Evolutionary conservation across 2,888 invertebrate genomes (phyloP).

Genomic region (Cabera pusaria): DNA sequence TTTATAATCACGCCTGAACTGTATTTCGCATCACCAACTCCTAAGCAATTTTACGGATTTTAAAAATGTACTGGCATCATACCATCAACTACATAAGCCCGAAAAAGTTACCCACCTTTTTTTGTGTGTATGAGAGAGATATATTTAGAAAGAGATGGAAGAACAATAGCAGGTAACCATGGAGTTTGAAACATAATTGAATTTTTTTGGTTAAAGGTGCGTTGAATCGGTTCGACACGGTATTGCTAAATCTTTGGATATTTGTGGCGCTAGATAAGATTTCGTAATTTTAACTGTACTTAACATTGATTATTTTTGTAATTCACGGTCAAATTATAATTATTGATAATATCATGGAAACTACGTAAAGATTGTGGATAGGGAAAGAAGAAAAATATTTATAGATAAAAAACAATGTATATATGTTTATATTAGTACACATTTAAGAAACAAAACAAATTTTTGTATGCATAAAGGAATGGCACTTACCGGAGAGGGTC

Average conservation of each 20-base stretch:
- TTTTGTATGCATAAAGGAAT: too few relatives aligned
- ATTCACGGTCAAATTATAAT: conserved; percentile 10
- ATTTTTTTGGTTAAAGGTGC: conserved; percentile 29
- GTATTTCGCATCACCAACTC: conserved; percentile 7
- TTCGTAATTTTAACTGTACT: conserved; percentile 14
- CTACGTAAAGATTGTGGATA: conserved; percentile 3
- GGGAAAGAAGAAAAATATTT: too few relatives aligned
- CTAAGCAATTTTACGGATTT: conserved; percentile 24
- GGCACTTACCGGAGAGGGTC: too few relatives aligned
- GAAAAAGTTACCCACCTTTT: conserved; percentile 18
- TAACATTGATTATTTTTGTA: conserved; percentile 14
- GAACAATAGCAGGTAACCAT: conserved; percentile 61
- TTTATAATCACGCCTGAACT: conserved; percentile 9
- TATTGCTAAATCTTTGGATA: conserved; percentile 23
- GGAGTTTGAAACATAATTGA: conserved; percentile 25
- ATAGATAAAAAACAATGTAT: too few relatives aligned
- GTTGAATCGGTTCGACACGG: conserved; percentile 26
- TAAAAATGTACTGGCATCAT: conserved; percentile 13
- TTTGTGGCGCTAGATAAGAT: conserved; percentile 20
- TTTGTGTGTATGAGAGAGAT: conserved; percentile 31
- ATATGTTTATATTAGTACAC: too few relatives aligned
- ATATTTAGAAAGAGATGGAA: conserved; percentile 40
- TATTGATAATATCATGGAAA: conserved; percentile 2
- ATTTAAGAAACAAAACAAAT: too few relatives aligned
- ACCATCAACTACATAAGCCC: conserved; percentile 11